phyloP scores from a whole-genome alignment of 2,113 vertebrate species.

The Clinocottus analis region DNA sequence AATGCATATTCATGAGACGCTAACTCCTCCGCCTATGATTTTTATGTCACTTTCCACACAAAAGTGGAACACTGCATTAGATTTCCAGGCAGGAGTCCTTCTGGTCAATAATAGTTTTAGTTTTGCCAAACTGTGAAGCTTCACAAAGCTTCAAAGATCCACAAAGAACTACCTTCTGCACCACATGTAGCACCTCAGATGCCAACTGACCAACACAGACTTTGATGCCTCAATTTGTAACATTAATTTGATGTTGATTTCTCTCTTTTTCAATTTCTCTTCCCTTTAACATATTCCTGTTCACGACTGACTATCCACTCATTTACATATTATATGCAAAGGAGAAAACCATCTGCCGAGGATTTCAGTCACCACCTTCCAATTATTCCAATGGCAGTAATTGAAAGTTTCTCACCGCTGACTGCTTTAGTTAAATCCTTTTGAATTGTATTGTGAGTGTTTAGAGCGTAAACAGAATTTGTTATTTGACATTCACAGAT shows the following conservation, averaged over 20 bases:
- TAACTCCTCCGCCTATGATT: slow-evolving; percentile 17
- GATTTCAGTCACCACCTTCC: slow-evolving; percentile 18
- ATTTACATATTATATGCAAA: slow-evolving; percentile 34
- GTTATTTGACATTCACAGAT: slow-evolving; percentile 26
- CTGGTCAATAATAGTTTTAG: slow-evolving; percentile 1
- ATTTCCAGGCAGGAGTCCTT: background rate
- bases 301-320: slow-evolving; percentile 2
- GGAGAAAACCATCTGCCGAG: slow-evolving; percentile 19
- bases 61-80: background rate
- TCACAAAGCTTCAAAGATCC: too few relatives aligned
- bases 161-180: slow-evolving; percentile 5
- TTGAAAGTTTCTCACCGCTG: slow-evolving; percentile 34
- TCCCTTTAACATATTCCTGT: slow-evolving; percentile 10
- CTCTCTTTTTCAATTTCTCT: slow-evolving; percentile 3
- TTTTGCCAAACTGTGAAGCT: background rate
- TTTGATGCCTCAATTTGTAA: slow-evolving; percentile 19
- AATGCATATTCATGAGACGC: slow-evolving; percentile 40
- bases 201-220: slow-evolving; percentile 5
- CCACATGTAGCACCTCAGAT: slow-evolving; percentile 2
- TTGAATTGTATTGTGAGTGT: slow-evolving; percentile 13
- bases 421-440: slow-evolving; percentile 25
- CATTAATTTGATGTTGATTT: background rate
- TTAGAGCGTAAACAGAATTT: slow-evolving; percentile 27
- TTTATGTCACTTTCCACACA: slow-evolving; percentile 17
- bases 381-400: slow-evolving; percentile 34